Conservation (phyloP, 2,113 vertebrate species). For the Microcebus griseorufus region DNA sequence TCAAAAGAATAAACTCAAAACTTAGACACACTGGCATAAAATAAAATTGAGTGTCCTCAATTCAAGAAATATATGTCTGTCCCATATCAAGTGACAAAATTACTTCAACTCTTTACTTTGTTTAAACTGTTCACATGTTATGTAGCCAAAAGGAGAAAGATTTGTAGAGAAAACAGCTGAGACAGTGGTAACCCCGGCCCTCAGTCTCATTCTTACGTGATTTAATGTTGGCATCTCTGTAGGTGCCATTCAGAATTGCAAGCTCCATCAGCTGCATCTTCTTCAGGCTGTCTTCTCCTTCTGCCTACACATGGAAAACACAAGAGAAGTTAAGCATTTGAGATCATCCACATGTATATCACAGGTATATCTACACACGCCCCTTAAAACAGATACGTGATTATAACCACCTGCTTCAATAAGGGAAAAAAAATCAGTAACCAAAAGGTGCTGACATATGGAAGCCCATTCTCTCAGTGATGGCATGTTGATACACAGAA, state of each 20-base stretch:
- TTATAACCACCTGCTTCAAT: background rate
- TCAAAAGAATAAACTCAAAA: constrained; percentile 19
- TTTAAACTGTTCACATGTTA: background rate
- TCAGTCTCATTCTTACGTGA: constrained; percentile 92
- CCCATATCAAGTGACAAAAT: background rate
- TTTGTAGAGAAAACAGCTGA: background rate
- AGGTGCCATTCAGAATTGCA: constrained; percentile 98
- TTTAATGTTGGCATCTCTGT: constrained; percentile 99
- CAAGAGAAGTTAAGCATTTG: background rate
- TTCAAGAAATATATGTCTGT: background rate
- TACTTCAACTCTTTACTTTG: background rate
- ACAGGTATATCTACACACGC: background rate
- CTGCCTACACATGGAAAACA: constrained; percentile 87
- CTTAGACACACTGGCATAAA: background rate
- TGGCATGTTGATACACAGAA: background rate
- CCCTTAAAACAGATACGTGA: background rate
- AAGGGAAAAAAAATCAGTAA: background rate
- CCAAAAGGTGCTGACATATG: background rate
- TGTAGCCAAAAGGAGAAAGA: background rate
- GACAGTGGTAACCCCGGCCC: background rate
- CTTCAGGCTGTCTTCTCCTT: constrained; percentile 99
- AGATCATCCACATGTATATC: accelerated
- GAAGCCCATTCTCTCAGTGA: background rate
- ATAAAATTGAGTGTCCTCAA: background rate
- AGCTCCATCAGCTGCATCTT: constrained; percentile 99